Evolutionary conservation across 1,140 invertebrate genomes (phyloP).

Genomic region (Gryon sp.): DNA sequence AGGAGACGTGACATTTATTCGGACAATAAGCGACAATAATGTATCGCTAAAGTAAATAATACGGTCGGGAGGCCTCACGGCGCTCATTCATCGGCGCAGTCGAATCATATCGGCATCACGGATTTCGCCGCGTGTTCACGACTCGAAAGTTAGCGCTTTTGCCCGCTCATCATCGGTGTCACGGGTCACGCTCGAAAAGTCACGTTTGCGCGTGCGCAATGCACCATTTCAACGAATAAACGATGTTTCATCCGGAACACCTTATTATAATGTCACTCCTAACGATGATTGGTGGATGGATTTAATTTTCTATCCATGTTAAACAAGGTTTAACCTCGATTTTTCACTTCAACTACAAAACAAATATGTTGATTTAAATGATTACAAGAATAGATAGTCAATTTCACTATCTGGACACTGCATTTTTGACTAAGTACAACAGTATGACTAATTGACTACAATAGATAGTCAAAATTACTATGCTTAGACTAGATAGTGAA

Average conservation of each 20-base stretch:
- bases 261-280: background rate
- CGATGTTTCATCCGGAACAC: background rate
- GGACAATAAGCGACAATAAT: slow-evolving; percentile 60
- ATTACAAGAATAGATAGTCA: no score
- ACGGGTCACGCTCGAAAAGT: slow-evolving; percentile 58
- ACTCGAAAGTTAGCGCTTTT: slow-evolving; percentile 62
- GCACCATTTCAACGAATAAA: slow-evolving; percentile 32
- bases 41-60: slow-evolving; percentile 60
- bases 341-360: no score
- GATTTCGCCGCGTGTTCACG: slow-evolving; percentile 54
- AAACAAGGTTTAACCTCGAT: no score
- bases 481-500: no score
- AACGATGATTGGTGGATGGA: no score
- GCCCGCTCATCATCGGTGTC: slow-evolving; percentile 60
- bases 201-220: slow-evolving; percentile 57
- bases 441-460: no score
- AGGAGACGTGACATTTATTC: slow-evolving; percentile 54
- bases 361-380: no score
- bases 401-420: no score
- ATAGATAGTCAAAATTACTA: no score
- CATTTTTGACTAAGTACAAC: no score
- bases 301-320: no score
- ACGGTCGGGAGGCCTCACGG: slow-evolving; percentile 35
- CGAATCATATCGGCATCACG: slow-evolving; percentile 50
- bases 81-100: slow-evolving; percentile 52